phyloP scores from a whole-genome alignment of 2,797 vertebrate species.

The Lagodon rhomboides region DNA sequence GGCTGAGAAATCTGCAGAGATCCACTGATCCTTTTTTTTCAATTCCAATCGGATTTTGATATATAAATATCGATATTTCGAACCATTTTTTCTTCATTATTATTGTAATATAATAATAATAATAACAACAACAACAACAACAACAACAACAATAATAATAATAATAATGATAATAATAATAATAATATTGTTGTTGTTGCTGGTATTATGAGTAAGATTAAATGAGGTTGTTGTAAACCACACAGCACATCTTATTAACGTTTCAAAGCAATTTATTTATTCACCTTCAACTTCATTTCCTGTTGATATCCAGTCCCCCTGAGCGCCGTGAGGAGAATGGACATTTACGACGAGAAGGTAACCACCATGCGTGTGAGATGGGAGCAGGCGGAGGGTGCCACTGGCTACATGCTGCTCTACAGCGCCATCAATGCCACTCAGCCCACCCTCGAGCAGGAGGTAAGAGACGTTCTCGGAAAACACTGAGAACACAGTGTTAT shows the following conservation, averaged over 20 bases:
- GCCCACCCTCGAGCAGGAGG: conserved; percentile 89
- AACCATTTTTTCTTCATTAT: no score
- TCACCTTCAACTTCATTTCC: conserved; percentile 6
- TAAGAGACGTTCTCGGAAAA: conserved; percentile 62
- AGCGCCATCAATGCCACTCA: conserved; percentile 89
- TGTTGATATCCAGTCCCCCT: conserved; percentile 87
- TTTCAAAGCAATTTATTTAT: background rate
- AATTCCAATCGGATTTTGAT: no score
- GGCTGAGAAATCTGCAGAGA: conserved; percentile 4
- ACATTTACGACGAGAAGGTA: conserved; percentile 89
- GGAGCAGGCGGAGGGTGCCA: conserved; percentile 89
- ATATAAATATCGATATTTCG: no score
- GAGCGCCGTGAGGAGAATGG: conserved; percentile 88
- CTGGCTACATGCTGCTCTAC: conserved; percentile 92
- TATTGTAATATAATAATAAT: no score
- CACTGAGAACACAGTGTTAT: conserved; percentile 6
- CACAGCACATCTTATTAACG: no score
- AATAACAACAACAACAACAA: no score
- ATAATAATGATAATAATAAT: no score
- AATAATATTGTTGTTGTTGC: no score
- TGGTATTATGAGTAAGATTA: no score
- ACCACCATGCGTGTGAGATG: conserved; percentile 95
- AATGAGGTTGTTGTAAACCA: no score
- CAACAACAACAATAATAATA: no score
- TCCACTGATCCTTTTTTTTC: no score